These are phyloP conservation scores for Nannospalax galili DNA, from an alignment of 2,113 vertebrate species.

Conservation along the genomic window DNA sequence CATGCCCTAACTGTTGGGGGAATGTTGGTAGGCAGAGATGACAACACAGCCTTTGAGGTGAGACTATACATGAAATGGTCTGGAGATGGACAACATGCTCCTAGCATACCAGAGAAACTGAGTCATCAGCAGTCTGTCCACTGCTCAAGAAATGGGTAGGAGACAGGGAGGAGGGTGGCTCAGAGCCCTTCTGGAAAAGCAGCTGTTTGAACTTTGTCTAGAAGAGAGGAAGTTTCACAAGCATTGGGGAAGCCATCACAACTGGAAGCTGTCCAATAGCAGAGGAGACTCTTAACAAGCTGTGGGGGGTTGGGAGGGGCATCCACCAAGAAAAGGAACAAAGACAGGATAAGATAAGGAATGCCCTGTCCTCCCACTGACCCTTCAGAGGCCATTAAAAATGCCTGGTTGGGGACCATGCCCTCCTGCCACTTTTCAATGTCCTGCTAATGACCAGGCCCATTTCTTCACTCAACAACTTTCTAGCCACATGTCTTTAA, in stretches of 20 bases:
- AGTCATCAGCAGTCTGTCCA: rapidly evolving
- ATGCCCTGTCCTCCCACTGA: background rate
- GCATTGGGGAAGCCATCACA: background rate
- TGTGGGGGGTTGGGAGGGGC: background rate
- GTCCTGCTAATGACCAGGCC: background rate
- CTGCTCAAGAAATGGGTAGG: rapidly evolving
- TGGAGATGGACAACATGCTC: rapidly evolving
- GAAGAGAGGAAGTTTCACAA: background rate
- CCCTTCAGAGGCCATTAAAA: background rate
- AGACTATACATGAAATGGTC: background rate
- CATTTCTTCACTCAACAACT: background rate
- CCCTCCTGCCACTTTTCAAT: background rate
- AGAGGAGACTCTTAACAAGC: background rate
- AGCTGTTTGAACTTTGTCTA: background rate
- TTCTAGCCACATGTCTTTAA: background rate
- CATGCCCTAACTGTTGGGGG: rapidly evolving
- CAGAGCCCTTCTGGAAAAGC: background rate
- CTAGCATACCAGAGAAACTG: background rate
- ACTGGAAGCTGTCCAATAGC: background rate
- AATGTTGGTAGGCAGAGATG: too few relatives aligned
- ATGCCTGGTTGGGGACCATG: rapidly evolving
- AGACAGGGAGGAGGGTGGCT: background rate
- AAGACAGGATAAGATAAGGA: background rate
- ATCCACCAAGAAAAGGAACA: background rate
- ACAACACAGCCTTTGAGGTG: background rate